Evolutionary conservation across 1,140 invertebrate species (phyloP), one percentile per base, ranked within the genome.

Genomic region (Gerris buenoi): DNA sequence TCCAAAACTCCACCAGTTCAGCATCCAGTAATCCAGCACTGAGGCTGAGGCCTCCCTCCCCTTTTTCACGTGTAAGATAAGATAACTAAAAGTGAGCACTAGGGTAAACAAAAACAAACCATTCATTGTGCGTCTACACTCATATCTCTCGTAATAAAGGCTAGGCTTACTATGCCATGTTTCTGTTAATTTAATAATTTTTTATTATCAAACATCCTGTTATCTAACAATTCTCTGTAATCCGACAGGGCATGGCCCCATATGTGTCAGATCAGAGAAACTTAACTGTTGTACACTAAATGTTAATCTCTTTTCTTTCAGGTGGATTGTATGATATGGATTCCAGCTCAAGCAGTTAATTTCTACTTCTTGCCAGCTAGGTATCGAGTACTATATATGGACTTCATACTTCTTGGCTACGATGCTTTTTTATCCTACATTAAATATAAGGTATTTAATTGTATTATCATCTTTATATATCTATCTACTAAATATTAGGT

Each of bases 341-440:
- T 89, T 25, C 89, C 88, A n/a, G 82, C 85, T 2, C 90, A 93
- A 75, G 83, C 85, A 68, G 71, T 92, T 0, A 93, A 93, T 76
- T 93, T 93, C 75, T 83, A 86, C 63, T 86, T 84, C 70, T 73
- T 93, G 67, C 85, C 88, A 27, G 77, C 84, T 13, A 81, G 82
- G 69, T 93, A 89, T 76, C 83, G 90, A 72, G 88, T 92, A 22
- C 76, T 91, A 56, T 93, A 90, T 72, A 85, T 90, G 15, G 91
- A 91, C 76, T 73, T 82, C 63, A 83, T 88, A 69, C 89, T 87
- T 60, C 85, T 89, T 73, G 74, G 89, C 18, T 93, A 89, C 75
- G 87, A 93, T 78, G 78, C 90, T 64, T 88, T 90, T 72, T 77
- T 92, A 26, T 90, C 89, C 0, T 89, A 86, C 73, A 85, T 90